Evolutionary conservation across 2,888 invertebrate genomes (phyloP).

Genomic region (Deladenus siricidicola): DNA sequence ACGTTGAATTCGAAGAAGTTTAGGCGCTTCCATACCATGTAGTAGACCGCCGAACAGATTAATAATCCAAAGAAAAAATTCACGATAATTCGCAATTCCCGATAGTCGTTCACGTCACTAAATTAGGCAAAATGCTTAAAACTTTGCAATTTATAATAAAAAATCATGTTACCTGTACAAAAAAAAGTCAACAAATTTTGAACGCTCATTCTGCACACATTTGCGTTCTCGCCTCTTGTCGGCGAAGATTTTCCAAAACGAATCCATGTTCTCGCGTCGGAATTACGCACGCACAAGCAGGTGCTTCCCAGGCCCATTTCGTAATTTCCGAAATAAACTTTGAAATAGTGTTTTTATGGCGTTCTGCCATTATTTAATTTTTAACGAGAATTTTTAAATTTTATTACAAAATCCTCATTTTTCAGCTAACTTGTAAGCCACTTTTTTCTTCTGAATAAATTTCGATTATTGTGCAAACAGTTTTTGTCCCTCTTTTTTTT

Average conservation of each 20-base stretch:
- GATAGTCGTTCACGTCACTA: conserved; percentile 41
- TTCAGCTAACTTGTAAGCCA: no score
- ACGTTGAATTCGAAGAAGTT: conserved; percentile 44
- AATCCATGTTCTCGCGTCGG: no score
- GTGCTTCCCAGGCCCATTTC: no score
- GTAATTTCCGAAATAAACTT: no score
- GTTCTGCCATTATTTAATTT: no score
- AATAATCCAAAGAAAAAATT: conserved; percentile 37
- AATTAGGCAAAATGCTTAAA: conserved; percentile 17
- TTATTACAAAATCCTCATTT: no score
- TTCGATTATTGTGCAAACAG: no score
- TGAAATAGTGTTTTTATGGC: no score
- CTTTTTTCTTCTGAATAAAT: no score
- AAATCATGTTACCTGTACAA: conserved; percentile 5
- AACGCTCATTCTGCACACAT: background rate
- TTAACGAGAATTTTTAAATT: no score
- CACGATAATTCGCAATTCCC: conserved; percentile 32
- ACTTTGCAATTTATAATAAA: background rate
- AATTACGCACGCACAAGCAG: no score
- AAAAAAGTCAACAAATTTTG: conserved; percentile 6
- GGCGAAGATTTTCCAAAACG: background rate
- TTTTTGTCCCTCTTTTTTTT: no score
- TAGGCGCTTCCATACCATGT: conserved; percentile 41
- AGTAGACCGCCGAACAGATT: conserved; percentile 36
- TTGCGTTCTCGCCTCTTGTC: background rate